phyloP scores from a whole-genome alignment of 2,797 vertebrate genomes.

The Smutsia gigantea region DNA sequence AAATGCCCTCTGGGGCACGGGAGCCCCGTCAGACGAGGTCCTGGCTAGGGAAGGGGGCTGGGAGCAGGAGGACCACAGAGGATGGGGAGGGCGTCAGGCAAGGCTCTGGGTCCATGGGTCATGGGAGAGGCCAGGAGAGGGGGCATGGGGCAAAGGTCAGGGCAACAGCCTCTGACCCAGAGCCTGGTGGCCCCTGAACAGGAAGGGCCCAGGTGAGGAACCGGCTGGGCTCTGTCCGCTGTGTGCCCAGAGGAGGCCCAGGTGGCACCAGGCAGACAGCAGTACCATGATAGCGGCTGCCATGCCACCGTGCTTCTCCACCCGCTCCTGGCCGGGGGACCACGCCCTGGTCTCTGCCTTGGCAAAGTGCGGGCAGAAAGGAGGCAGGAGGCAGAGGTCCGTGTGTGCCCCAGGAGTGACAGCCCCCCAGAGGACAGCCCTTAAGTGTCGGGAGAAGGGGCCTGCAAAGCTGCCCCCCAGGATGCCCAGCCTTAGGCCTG shows the following conservation, averaged over 20 bases:
- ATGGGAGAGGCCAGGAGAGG: not conserved
- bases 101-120: not conserved
- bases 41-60: not conserved
- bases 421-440: too few relatives aligned
- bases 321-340: rapidly evolving
- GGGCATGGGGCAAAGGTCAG: not conserved
- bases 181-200: too few relatives aligned
- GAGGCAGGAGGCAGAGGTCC: too few relatives aligned
- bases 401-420: not conserved
- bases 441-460: too few relatives aligned
- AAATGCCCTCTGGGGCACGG: rapidly evolving
- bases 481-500: not conserved
- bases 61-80: rapidly evolving
- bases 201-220: not conserved
- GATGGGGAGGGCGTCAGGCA: too few relatives aligned
- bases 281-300: not conserved
- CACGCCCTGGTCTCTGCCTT: not conserved
- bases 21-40: not conserved
- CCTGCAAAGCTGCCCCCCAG: not conserved
- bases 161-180: not conserved
- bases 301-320: not conserved
- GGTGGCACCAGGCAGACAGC: not conserved
- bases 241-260: not conserved
- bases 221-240: rapidly evolving
- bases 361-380: too few relatives aligned